Conservation (phyloP, 2,888 invertebrate genomes). For the Masnerella sp. region DNA sequence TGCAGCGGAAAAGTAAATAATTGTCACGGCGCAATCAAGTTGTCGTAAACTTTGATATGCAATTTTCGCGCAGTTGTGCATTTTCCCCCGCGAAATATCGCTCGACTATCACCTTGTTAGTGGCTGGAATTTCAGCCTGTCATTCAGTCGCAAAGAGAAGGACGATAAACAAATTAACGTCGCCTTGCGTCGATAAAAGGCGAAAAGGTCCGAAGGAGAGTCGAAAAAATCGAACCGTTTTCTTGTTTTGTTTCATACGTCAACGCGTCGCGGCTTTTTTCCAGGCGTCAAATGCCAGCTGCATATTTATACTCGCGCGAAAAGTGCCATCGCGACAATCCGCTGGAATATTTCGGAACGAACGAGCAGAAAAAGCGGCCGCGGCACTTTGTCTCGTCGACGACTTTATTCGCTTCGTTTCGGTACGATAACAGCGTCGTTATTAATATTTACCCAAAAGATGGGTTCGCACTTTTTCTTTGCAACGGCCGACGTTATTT, state of each 20-base stretch:
- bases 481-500: slow-evolving; percentile 42
- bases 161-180: slow-evolving; percentile 60
- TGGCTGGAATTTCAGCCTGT: slow-evolving; percentile 55
- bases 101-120: slow-evolving; percentile 52
- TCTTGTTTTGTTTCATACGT: slow-evolving; percentile 33
- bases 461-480: slow-evolving; percentile 42
- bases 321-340: slow-evolving; percentile 47
- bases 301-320: slow-evolving; percentile 54
- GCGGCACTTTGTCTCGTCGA: slow-evolving; percentile 57
- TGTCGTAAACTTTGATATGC: slow-evolving; percentile 55
- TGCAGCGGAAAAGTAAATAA: slow-evolving; percentile 48
- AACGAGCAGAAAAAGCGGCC: slow-evolving; percentile 50
- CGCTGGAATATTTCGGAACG: slow-evolving; percentile 42
- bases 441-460: slow-evolving; percentile 52
- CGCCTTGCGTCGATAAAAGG: slow-evolving; percentile 24
- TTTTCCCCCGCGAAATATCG: slow-evolving; percentile 40
- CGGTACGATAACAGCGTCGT: slow-evolving; percentile 53
- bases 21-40: slow-evolving; percentile 53
- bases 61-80: slow-evolving; percentile 48
- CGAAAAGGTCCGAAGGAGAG: no score
- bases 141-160: slow-evolving; percentile 45
- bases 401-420: slow-evolving; percentile 56
- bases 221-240: slow-evolving; percentile 28
- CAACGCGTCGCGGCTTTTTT: slow-evolving; percentile 36
- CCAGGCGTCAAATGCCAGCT: slow-evolving; percentile 58